phyloP scores from a whole-genome alignment of 1,140 invertebrate species.

The Caenorhabditis latens region DNA sequence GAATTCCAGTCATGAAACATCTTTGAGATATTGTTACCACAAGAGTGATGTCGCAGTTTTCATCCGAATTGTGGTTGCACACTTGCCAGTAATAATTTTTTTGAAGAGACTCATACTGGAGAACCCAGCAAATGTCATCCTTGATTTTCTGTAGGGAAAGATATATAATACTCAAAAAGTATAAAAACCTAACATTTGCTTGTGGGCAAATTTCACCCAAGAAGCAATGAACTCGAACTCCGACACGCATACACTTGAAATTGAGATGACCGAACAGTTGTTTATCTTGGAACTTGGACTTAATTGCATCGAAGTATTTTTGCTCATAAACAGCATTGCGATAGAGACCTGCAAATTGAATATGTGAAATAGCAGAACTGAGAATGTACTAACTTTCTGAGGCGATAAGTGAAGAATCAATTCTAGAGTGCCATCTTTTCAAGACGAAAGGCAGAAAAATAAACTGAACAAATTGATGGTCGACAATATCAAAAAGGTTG shows the following conservation, averaged over 20 bases:
- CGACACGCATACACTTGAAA: not conserved
- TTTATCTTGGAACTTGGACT: not conserved
- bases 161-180: not conserved
- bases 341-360: too few species aligned
- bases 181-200: not conserved
- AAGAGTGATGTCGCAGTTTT: not conserved
- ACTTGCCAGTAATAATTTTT: not conserved
- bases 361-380: too few species aligned
- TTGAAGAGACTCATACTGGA: not conserved
- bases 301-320: not conserved
- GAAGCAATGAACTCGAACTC: slow-evolving; percentile 22
- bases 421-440: not conserved
- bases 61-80: not conserved
- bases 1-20: slow-evolving; percentile 10
- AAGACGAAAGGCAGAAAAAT: not conserved
- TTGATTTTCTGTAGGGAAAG: not conserved
- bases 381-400: not conserved
- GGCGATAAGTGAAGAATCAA: not conserved
- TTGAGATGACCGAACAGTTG: not conserved
- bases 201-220: not conserved
- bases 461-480: not conserved
- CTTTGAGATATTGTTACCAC: not conserved
- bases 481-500: not conserved
- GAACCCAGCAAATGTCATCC: not conserved
- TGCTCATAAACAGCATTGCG: too few species aligned